These are phyloP conservation scores for Rhineura floridana DNA, from an alignment of 2,113 vertebrate genomes.

Conservation along the genomic window DNA sequence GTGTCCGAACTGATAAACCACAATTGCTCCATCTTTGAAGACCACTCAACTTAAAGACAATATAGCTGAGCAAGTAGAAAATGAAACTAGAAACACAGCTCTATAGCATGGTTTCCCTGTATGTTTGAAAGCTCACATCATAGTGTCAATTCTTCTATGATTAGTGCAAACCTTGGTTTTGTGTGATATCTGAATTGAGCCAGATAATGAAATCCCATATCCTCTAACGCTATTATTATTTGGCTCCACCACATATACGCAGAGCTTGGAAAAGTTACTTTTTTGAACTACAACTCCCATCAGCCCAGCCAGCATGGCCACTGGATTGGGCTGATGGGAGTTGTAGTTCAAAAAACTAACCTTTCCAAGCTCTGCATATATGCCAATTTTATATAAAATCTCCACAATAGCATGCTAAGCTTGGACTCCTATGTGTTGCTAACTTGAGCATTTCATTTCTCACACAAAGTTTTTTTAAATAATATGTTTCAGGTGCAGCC, in stretches of 20 bases:
- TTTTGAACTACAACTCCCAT: too few species aligned
- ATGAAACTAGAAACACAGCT: background rate
- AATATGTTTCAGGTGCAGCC: constrained; percentile 50
- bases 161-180: too few species aligned
- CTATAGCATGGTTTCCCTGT: background rate
- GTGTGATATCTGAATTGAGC: background rate
- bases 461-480: rapidly evolving
- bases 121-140: too few species aligned
- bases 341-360: too few species aligned
- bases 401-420: background rate
- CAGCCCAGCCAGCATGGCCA: too few species aligned
- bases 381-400: background rate
- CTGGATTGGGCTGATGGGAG: too few species aligned
- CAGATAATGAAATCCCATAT: background rate
- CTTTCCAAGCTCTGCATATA: too few species aligned
- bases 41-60: background rate
- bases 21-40: background rate
- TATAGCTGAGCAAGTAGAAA: background rate
- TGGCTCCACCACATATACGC: too few species aligned
- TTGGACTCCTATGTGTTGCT: rapidly evolving
- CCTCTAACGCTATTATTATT: background rate
- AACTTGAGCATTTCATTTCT: rapidly evolving
- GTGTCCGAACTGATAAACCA: background rate
- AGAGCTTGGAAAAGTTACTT: too few species aligned
- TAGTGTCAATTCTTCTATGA: background rate